Conservation (phyloP, 1,140 invertebrate species). For the Sinella curviseta region DNA sequence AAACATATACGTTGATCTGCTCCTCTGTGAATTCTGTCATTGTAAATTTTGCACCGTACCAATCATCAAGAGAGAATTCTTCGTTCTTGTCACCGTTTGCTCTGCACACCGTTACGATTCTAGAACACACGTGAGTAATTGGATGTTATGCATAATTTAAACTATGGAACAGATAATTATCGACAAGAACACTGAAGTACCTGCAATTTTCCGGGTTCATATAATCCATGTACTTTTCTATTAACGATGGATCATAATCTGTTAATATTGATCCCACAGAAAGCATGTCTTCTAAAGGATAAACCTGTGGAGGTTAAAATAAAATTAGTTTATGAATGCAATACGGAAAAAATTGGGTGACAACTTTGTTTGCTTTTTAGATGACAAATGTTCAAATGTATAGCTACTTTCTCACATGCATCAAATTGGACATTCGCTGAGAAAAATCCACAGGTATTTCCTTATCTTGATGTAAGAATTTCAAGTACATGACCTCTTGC, state of each 20-base stretch:
- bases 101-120: conserved; percentile 72
- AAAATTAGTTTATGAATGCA: not conserved
- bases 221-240: conserved; percentile 70
- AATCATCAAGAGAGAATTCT: conserved; percentile 61
- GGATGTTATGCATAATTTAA: not conserved
- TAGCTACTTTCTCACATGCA: conserved; percentile 56
- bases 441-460: conserved; percentile 73
- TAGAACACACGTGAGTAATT: conserved; percentile 43
- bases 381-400: not conserved
- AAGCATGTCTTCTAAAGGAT: conserved; percentile 81
- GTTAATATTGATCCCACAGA: conserved; percentile 71
- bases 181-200: conserved; percentile 51
- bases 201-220: conserved; percentile 77
- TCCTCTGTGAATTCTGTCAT: conserved; percentile 58
- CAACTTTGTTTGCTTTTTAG: not conserved
- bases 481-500: conserved; percentile 71
- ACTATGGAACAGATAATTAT: too few species aligned
- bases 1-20: not conserved
- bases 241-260: conserved; percentile 83
- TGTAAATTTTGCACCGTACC: conserved; percentile 88
- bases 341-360: too few species aligned
- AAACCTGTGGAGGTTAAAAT: conserved; percentile 62
- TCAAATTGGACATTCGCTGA: conserved; percentile 62
- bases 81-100: conserved; percentile 63
- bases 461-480: conserved; percentile 89